Conservation (phyloP, 92 coral and sea anemone genomes). For the Zoanthus sociatus region DNA sequence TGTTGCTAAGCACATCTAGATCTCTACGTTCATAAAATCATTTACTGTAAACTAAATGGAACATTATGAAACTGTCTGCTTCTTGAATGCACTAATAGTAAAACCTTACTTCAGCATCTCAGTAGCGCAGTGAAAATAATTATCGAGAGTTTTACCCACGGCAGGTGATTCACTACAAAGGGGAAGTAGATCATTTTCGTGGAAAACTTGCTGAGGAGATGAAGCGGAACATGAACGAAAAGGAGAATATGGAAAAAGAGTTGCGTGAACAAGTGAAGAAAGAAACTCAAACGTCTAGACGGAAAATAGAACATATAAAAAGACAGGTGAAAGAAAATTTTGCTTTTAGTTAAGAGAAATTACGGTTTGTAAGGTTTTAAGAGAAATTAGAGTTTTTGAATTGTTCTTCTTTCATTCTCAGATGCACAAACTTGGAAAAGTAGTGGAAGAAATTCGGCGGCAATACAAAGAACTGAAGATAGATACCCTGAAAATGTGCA, state of each 20-base stretch:
- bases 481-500: conserved; percentile 74
- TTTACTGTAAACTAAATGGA: no score
- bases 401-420: conserved; percentile 37
- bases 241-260: conserved; percentile 47
- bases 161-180: conserved; percentile 52
- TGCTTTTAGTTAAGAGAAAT: not conserved
- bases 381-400: not conserved
- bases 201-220: conserved; percentile 55
- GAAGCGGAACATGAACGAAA: conserved; percentile 28
- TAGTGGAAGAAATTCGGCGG: conserved; percentile 68
- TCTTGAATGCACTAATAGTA: no score
- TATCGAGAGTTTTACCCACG: not conserved
- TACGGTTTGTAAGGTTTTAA: no score
- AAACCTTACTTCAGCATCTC: no score
- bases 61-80: no score
- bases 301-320: conserved; percentile 28
- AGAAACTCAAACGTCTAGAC: conserved; percentile 7
- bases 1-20: no score
- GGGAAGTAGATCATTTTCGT: conserved; percentile 57
- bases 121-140: not conserved
- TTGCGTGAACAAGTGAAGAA: conserved; percentile 20
- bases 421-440: conserved; percentile 54
- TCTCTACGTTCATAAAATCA: no score
- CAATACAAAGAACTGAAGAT: conserved; percentile 81
- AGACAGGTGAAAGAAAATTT: conserved; percentile 16